Evolutionary conservation across 2,888 invertebrate genomes (phyloP).

Genomic region (Caenorhabditis sp.): DNA sequence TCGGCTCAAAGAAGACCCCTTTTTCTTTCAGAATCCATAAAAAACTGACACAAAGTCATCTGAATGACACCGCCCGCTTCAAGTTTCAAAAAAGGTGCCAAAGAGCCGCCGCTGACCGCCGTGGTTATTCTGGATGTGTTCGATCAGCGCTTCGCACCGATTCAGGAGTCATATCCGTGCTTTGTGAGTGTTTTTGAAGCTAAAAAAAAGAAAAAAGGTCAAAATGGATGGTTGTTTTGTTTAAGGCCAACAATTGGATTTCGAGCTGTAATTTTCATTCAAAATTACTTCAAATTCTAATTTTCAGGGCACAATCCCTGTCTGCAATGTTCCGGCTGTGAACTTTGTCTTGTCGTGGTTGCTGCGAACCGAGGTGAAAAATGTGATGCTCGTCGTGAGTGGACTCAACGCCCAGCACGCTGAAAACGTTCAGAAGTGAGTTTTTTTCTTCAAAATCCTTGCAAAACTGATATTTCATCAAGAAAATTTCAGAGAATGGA

Average conservation of each 20-base stretch:
- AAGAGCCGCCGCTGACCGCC: conserved; percentile 66
- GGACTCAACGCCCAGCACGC: conserved; percentile 55
- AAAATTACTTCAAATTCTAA: background rate
- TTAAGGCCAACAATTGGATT: background rate
- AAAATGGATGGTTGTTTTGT: background rate
- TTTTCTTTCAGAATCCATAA: conserved; percentile 18
- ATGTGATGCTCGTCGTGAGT: conserved; percentile 60
- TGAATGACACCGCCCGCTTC: conserved; percentile 61
- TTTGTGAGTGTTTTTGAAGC: conserved; percentile 34
- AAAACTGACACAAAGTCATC: background rate
- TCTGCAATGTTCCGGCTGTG: conserved; percentile 69
- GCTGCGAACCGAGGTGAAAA: conserved; percentile 60
- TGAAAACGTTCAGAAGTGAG: conserved; percentile 50
- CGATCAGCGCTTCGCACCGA: conserved; percentile 68
- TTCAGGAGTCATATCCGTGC: conserved; percentile 44
- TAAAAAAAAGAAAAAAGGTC: background rate
- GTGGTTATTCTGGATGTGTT: conserved; percentile 68
- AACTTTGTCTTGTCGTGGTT: conserved; percentile 67
- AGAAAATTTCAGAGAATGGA: conserved; percentile 60
- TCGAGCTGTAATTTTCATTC: background rate
- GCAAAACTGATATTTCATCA: background rate
- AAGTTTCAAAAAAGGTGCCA: conserved; percentile 56
- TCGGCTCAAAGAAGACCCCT: background rate
- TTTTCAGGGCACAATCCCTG: conserved; percentile 59
- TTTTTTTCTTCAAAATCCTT: background rate